Base-by-base conservation (phyloP, 2,888 invertebrate genomes). In the Smittia sp. region DNA sequence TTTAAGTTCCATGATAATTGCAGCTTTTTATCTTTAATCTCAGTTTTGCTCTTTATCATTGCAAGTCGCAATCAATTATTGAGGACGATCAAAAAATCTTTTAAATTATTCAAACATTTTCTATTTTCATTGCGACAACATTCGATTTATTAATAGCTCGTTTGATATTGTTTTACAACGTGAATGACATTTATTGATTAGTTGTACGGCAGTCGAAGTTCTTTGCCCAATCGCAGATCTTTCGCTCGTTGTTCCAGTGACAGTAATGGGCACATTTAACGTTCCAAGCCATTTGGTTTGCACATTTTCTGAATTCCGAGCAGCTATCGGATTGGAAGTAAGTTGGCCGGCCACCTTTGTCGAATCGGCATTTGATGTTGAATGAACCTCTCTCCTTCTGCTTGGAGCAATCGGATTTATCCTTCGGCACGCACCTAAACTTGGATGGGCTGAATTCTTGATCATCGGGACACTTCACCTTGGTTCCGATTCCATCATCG, bases 401-500 rank as follows among this genome's bases (percentile, higher is more conserved):
- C 22, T 25, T n/a, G 2, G 9, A 18, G 15, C 72, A 72, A 22
- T 62, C 62, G 6, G 58, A 62, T 4, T 62, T 15, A n/a, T 1
- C 11, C 13, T 32, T 18, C 18, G 11, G n/a, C 6, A 52, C 32
- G 38, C 73, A 73, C 46, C 52, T 18, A 22, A 22, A 66, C 1
- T 18, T 4, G 1, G 9, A 24, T 11, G 54, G 46, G 25, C 66
- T 66, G 15, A 73, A 73, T 65, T 66, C 20, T 11, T 20, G 4
- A 18, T 18, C 46, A 20, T 15, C 27, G 1, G 62, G 38, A 66
- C 66, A 73, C 7, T 41, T 27, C 22, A 1, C 18, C 27, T 63
- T 65, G 32, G 32, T 66, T 18, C 66, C 73, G 24, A 73, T 32
- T 27, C 73, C 73, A 52, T 46, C 65, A 32, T 52, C 6, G 41